Percentiles rank a stretch among this genome's conserved stretches.
Conservation (phyloP, 2,113 vertebrate species). For the Podarcis raffonei region DNA sequence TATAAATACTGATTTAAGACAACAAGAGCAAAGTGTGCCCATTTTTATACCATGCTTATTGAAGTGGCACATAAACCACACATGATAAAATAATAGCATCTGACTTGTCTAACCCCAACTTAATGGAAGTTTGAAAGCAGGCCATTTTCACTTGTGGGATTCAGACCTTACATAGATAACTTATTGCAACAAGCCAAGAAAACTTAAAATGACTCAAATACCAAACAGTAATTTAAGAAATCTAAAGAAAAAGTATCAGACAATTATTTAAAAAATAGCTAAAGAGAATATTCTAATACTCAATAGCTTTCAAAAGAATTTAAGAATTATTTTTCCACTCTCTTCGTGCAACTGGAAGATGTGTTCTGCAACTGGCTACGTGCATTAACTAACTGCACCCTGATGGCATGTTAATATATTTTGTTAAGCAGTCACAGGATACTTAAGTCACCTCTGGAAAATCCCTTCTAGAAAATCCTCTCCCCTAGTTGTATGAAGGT, state of each 20-base stretch:
- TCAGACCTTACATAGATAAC: background rate
- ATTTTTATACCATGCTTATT: background rate
- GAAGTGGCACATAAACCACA: background rate
- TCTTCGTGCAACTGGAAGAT: background rate
- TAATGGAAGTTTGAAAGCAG: background rate
- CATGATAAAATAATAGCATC: background rate
- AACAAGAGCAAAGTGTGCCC: background rate
- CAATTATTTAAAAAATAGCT: background rate
- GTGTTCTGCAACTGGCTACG: background rate
- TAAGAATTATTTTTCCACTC: background rate
- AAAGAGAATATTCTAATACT: background rate
- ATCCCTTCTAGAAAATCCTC: background rate
- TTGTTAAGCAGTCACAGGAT: background rate
- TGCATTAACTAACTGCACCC: background rate
- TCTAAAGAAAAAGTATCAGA: background rate
- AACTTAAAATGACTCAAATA: background rate
- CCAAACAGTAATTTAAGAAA: background rate
- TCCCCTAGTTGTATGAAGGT: background rate
- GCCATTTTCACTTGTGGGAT: background rate
- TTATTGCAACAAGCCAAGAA: background rate
- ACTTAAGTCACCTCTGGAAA: background rate
- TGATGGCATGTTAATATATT: background rate
- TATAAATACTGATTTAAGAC: fast-evolving
- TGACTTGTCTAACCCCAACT: background rate
- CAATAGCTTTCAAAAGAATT: background rate